Evolutionary conservation across 2,113 vertebrate species (phyloP).

Genomic region (Lophius piscatorius): DNA sequence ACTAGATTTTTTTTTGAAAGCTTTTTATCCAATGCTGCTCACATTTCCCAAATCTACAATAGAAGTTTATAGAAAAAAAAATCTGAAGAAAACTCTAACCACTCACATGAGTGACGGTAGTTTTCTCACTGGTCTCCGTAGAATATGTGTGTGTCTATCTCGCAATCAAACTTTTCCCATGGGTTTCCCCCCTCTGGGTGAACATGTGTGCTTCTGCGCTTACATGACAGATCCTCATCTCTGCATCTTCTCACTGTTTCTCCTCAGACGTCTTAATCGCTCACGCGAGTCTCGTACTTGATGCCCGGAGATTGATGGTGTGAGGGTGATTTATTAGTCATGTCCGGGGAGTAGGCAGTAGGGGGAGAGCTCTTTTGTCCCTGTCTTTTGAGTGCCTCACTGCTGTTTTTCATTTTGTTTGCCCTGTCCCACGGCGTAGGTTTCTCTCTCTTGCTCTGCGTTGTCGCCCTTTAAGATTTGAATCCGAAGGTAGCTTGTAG

Average conservation of each 20-base stretch:
- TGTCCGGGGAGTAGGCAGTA: slow-evolving; percentile 48
- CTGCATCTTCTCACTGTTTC: slow-evolving; percentile 34
- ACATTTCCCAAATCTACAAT: too few species aligned
- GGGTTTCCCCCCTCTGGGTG: background rate
- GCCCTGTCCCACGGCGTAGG: slow-evolving; percentile 6
- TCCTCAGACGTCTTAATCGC: slow-evolving; percentile 42
- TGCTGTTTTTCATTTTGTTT: slow-evolving; percentile 61
- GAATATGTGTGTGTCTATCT: too few species aligned
- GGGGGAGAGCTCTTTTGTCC: slow-evolving; percentile 59
- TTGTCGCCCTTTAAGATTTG: slow-evolving; percentile 50
- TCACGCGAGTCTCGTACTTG: slow-evolving; percentile 29
- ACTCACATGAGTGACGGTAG: background rate
- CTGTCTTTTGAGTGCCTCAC: slow-evolving; percentile 52
- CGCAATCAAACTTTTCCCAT: too few species aligned
- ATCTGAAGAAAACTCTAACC: too few species aligned
- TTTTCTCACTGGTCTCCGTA: background rate
- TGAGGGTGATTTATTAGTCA: slow-evolving; percentile 63
- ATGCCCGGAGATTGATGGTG: slow-evolving; percentile 58
- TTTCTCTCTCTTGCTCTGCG: slow-evolving; percentile 18
- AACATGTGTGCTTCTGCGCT: slow-evolving; percentile 9
- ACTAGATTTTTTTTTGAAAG: too few species aligned
- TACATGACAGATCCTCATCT: slow-evolving; percentile 2
- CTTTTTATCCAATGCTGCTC: too few species aligned
- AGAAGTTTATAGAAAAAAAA: too few species aligned
- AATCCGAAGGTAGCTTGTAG: slow-evolving; percentile 36